Conservation (phyloP, 2,113 vertebrate species). For the Eudyptes chrysolophus region DNA sequence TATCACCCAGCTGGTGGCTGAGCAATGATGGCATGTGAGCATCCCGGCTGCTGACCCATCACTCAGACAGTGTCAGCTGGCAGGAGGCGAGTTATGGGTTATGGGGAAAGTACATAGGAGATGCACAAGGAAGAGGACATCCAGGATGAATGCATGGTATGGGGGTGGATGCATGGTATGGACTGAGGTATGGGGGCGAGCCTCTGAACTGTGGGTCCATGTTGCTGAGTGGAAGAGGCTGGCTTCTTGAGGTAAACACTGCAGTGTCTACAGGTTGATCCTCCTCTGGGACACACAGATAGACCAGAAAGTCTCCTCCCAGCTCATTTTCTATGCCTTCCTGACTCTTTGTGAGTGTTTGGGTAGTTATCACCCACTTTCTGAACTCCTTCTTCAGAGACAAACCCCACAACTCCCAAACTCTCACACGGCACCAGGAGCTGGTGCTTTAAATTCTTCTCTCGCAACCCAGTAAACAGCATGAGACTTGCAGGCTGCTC, state of each 20-base stretch:
- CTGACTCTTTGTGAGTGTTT: background rate
- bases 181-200: fast-evolving
- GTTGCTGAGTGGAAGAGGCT: background rate
- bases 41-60: background rate
- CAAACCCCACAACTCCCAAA: background rate
- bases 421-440: background rate
- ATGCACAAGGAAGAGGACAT: background rate
- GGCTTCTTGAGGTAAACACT: background rate
- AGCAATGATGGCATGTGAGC: background rate
- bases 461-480: background rate
- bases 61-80: background rate
- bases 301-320: background rate
- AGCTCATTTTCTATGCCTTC: background rate
- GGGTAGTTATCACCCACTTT: background rate
- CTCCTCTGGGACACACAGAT: background rate
- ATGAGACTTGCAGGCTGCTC: background rate
- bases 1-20: background rate
- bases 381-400: background rate
- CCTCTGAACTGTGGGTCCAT: background rate
- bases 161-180: no score
- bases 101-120: background rate
- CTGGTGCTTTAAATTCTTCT: background rate
- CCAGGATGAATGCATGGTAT: background rate
- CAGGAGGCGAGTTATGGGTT: background rate
- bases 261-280: background rate